Evolutionary conservation across 2,888 invertebrate species (phyloP).

Genomic region (Cryptus armator): DNA sequence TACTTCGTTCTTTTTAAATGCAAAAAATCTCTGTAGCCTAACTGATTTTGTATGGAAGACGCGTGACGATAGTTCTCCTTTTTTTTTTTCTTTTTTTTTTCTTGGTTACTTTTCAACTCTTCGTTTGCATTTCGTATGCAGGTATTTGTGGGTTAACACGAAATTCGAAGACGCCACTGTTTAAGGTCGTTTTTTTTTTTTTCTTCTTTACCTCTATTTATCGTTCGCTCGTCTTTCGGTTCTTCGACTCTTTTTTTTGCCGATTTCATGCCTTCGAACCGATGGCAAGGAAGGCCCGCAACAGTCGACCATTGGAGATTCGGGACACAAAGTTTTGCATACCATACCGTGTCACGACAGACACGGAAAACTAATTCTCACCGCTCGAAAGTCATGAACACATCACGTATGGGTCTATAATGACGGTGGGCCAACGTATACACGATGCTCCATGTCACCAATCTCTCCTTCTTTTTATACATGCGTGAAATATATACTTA

Average conservation of each 20-base stretch:
- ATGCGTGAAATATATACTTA: slow-evolving; percentile 24
- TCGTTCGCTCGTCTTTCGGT: slow-evolving; percentile 13
- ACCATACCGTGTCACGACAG: slow-evolving; percentile 80
- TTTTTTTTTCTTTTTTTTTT: neutral
- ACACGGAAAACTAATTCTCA: slow-evolving; percentile 83
- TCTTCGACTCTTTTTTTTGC: slow-evolving; percentile 15
- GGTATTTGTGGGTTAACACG: slow-evolving; percentile 48
- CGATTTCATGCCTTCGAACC: slow-evolving; percentile 42
- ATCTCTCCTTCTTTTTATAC: slow-evolving; percentile 45
- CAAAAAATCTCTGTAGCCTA: neutral
- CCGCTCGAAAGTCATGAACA: slow-evolving; percentile 73
- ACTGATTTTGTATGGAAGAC: neutral
- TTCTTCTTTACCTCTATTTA: neutral
- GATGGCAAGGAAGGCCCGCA: slow-evolving; percentile 33
- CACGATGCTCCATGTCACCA: slow-evolving; percentile 39
- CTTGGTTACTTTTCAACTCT: neutral
- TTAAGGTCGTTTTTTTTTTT: neutral
- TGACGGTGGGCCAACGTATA: slow-evolving; percentile 20
- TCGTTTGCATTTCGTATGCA: slow-evolving; percentile 30
- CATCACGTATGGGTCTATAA: slow-evolving; percentile 63
- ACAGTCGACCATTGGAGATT: slow-evolving; percentile 71
- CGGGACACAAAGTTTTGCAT: slow-evolving; percentile 82
- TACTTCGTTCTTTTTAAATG: neutral
- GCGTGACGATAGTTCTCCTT: neutral
- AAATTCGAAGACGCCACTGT: slow-evolving; percentile 32